Evolutionary conservation across 2,113 vertebrate genomes (phyloP), one percentile per base, ranked within the genome.

Genomic region (Prionailurus viverrinus): DNA sequence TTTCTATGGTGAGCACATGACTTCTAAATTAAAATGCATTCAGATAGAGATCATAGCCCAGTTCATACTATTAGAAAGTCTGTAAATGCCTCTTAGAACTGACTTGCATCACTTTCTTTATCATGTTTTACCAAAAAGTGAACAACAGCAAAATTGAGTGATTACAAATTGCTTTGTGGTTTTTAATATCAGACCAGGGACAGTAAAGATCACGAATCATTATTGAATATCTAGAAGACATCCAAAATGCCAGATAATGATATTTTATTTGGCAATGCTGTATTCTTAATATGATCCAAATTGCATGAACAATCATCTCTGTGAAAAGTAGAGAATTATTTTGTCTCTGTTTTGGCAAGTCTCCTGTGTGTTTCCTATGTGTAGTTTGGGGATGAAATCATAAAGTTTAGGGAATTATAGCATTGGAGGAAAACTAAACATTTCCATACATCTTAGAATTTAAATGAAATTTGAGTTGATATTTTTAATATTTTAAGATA

Each of bases 241-340:
- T 93, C 11, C 61, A 87, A 95, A 95, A 73, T 68, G 19, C 16
- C 36, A 95, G 80, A 48, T 88, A 96, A 97, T 68, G 19, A 88
- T 93, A 91, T 93, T 97, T 92, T 95, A 73, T 65, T 83, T 97
- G 94, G 71, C 91, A 97, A 51, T n/a, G 7, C 15, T 69, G 4
- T 85, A 45, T 78, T 78, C 53, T 91, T 89, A 86, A 95, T 73
- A 25, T 69, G 36, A 96, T 85, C 58, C 58, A 93, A 95, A 95
- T 39, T 95, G n/a, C 23, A 92, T 93, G 66, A 91, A 85, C 29
- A 94, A 80, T 71, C 39, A 65, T 89, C 18, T 63, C 84, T 89
- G 15, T 73, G 86, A 96, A 96, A 80, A 92, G 39, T 48, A 78
- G 23, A 76, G n/a, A 93, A 93, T 96, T 69, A 91, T 95, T 95